These are phyloP conservation scores for Antheraea yamamai DNA, from an alignment of 2,888 invertebrate species.

Conservation along the genomic window DNA sequence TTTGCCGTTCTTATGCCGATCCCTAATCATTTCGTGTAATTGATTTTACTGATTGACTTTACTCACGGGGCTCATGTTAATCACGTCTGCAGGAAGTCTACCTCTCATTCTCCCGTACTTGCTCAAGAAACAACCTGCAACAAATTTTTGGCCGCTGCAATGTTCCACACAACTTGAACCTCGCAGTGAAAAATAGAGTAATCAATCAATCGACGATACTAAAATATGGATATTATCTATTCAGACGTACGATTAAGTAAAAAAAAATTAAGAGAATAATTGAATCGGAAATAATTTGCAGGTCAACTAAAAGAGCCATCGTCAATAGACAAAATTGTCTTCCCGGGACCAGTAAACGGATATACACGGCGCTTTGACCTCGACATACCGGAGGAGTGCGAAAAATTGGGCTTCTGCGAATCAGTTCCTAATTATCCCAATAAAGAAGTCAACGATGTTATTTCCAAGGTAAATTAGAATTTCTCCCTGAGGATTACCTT, in stretches of 20 bases:
- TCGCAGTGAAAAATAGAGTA: too few species aligned
- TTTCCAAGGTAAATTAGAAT: slow-evolving; percentile 39
- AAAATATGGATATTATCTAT: too few species aligned
- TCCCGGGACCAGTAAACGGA: slow-evolving; percentile 52
- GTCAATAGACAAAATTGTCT: slow-evolving; percentile 47
- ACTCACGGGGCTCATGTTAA: too few species aligned
- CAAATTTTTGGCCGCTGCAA: too few species aligned
- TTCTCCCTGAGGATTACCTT: neutral
- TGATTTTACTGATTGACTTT: too few species aligned
- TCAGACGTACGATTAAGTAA: neutral
- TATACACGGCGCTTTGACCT: slow-evolving; percentile 30
- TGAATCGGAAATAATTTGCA: slow-evolving; percentile 27
- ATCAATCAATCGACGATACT: too few species aligned
- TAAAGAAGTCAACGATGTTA: slow-evolving; percentile 42
- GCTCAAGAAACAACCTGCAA: too few species aligned
- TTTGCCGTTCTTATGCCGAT: too few species aligned
- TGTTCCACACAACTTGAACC: too few species aligned
- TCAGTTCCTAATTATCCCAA: slow-evolving; percentile 56
- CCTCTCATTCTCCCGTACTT: too few species aligned
- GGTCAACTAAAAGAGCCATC: slow-evolving; percentile 33
- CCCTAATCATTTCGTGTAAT: too few species aligned
- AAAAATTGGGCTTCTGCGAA: slow-evolving; percentile 51
- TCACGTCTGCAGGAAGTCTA: too few species aligned
- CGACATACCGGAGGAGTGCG: slow-evolving; percentile 44
- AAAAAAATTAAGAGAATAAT: neutral